Conservation (phyloP, 1,140 invertebrate species). For the Zaprionus vittiger region DNA sequence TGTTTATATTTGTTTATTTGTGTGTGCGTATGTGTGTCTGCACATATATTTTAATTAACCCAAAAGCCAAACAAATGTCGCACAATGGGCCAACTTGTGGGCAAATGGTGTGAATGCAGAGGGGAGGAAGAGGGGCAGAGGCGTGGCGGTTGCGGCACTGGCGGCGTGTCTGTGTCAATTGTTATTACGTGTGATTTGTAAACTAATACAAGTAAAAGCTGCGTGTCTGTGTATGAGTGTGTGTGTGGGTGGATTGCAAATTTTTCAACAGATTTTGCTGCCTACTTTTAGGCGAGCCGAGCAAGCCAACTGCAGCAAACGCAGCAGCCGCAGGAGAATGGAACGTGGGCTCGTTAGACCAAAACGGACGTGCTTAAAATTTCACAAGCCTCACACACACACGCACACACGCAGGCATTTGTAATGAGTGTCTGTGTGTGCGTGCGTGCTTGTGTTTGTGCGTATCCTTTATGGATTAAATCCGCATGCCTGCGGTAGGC, state of each 20-base stretch:
- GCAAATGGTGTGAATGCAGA: constrained; percentile 2
- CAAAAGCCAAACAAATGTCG: constrained; percentile 77
- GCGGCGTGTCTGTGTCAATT: constrained; percentile 66
- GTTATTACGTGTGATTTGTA: constrained; percentile 82
- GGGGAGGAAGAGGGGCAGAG: background rate
- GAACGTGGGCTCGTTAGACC: constrained; percentile 74
- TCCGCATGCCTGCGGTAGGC: constrained; percentile 80
- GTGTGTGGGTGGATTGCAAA: constrained; percentile 16
- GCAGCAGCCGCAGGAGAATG: constrained; percentile 32
- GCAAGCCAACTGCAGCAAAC: background rate
- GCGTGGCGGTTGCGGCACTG: background rate
- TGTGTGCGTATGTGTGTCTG: constrained; percentile 26
- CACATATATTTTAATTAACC: constrained; percentile 75
- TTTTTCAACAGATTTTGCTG: constrained; percentile 63
- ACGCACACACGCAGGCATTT: constrained; percentile 32
- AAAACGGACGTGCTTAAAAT: constrained; percentile 80
- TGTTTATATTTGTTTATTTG: background rate
- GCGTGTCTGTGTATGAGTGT: background rate
- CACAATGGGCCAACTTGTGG: constrained; percentile 40
- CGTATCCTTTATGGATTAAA: constrained; percentile 83
- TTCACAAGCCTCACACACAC: constrained; percentile 57
- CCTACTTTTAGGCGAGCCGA: constrained; percentile 62
- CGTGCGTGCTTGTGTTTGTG: constrained; percentile 50
- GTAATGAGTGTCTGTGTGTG: constrained; percentile 36
- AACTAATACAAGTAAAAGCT: constrained; percentile 62